Evolutionary conservation across 2,113 vertebrate genomes (phyloP), one percentile per base, ranked within the genome.

Genomic region (Coturnix japonica): DNA sequence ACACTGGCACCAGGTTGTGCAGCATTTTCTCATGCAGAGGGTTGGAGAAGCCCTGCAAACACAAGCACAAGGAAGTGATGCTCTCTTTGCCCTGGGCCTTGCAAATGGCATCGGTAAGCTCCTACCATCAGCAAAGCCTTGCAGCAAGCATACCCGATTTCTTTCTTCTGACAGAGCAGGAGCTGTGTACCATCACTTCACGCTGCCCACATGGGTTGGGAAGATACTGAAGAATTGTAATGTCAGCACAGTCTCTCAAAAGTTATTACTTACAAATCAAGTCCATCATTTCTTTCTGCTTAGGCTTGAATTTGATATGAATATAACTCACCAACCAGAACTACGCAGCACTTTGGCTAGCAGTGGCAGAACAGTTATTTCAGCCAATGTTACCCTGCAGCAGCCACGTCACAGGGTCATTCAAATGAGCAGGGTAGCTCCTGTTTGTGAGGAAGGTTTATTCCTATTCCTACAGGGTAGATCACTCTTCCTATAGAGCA

Each of bases 301-400:
- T 23, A 2, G n/a, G 35, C 61, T 65, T 53, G 35, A 43, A 20
- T 54, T 57, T 71, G 49, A 37, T 13, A 22, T 0, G 6, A 13
- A 2, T 2, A 30, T 69, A 13, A 44, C 3, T 37, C 66, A 61
- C 71, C 15, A 13, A 31, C 39, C 13, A 88, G 84, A 73, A 86
- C 11, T 0, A 1, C 43, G 0, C 0, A 16, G 35, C 49, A 26
- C 49, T 43, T 19, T 28, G 35, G 49, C 69, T 4, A 31, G 74
- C 54, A 33, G 60, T 14, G 16, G 0, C 37, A 20, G 39, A 28
- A 5, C 7, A 22, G 53, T 31, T 9, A 37, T 39, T 72, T 13
- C 19, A 74, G 51, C 16, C 16, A 69, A 85, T 79, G 46, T 46
- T 41, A 73, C 22, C 22, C 17, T 14, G 1, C 1, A 18, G n/a